phyloP scores from a whole-genome alignment of 2,113 vertebrate species.

The Picathartes gymnocephalus region DNA sequence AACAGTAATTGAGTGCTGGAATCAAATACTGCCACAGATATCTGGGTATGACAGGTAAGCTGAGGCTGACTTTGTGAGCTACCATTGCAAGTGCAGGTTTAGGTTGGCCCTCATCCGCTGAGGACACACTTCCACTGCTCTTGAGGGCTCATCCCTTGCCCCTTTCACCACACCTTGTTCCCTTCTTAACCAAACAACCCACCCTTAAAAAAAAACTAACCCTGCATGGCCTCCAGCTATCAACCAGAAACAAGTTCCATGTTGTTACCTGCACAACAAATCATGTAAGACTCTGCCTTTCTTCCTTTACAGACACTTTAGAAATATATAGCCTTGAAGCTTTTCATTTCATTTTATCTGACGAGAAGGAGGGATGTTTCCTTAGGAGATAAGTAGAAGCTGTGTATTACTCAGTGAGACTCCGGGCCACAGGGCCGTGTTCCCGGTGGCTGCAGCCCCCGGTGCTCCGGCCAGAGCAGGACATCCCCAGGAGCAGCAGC shows the following conservation, averaged over 20 bases:
- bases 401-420: background rate
- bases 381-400: background rate
- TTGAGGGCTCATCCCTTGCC: background rate
- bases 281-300: background rate
- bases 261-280: background rate
- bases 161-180: background rate
- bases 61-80: background rate
- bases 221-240: background rate
- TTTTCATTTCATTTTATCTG: background rate
- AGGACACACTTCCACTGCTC: too few species aligned
- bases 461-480: fast-evolving
- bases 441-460: fast-evolving
- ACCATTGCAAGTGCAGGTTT: fast-evolving
- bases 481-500: background rate
- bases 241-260: fast-evolving
- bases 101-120: too few species aligned
- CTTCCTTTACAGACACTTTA: fast-evolving
- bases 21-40: background rate
- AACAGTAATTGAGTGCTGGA: background rate
- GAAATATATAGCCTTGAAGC: fast-evolving
- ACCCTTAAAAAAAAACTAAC: background rate
- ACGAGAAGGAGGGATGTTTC: background rate
- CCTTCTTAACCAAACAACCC: background rate
- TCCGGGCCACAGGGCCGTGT: fast-evolving
- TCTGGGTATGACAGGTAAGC: background rate